These are phyloP conservation scores for Mobula hypostoma DNA, from an alignment of 2,113 vertebrate species.

Conservation along the genomic window DNA sequence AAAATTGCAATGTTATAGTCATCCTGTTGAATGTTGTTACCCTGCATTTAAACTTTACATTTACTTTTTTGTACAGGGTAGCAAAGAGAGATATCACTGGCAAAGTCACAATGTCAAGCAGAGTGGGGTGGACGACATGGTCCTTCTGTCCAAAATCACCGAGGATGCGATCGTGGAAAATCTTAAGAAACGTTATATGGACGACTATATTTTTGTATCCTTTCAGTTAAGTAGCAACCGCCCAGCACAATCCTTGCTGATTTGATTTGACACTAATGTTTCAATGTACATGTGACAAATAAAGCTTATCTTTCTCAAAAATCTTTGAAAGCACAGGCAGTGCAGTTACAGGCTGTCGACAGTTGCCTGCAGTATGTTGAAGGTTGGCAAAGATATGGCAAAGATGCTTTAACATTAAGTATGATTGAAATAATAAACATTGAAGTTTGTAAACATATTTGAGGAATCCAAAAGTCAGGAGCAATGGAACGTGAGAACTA, in stretches of 20 bases:
- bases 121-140: conserved; percentile 96
- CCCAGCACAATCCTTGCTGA: too few species aligned
- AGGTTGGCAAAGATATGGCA: not conserved
- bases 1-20: not conserved
- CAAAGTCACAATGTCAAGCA: conserved; percentile 98
- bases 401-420: not conserved
- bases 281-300: too few species aligned
- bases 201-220: conserved; percentile 97
- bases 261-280: too few species aligned
- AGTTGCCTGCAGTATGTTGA: not conserved
- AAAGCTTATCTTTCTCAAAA: too few species aligned
- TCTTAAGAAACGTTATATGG: conserved; percentile 92
- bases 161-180: conserved; percentile 93
- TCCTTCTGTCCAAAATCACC: conserved; percentile 84
- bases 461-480: too few species aligned
- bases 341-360: not conserved
- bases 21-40: not conserved
- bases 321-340: not conserved
- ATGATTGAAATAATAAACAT: not conserved
- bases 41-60: not conserved
- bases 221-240: conserved; percentile 38
- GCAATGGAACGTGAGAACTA: too few species aligned
- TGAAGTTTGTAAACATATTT: not conserved
- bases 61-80: conserved; percentile 60
- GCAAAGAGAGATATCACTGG: conserved; percentile 89